Evolutionary conservation across 2,797 vertebrate genomes (phyloP), one percentile per base, ranked within the genome.

Genomic region (Mormyrops boulengeri): DNA sequence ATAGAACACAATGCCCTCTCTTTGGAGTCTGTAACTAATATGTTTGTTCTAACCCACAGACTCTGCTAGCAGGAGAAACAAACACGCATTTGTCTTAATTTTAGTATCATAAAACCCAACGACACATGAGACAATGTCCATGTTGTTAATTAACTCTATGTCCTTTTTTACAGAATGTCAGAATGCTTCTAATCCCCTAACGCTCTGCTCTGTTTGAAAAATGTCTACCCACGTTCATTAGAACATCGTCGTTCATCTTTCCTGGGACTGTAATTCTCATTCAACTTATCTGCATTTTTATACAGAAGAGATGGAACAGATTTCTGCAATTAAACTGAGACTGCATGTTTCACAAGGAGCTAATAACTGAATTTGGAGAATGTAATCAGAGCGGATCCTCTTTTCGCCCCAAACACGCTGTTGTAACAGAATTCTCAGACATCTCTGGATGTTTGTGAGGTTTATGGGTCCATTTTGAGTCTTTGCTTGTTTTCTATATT

Each of bases 241-340:
- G 14, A 88, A 34, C 30, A 38, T 3, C 86, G 6, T 50, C 17
- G 69, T 53, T 34, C 49, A 55, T 88, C 66, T 34, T 77, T 26
- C 77, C 19, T 38, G 9, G 50, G 52, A 62, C 41, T 89, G 53
- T 26, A 85, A 85, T 89, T 89, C 55, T 62, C 88, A 41, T 22
- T 22, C 53, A 85, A 77, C 77, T 60, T 62, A 89, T 89, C 80
- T 66, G 85, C 49, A 85, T 89, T 89, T 85, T 38, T 44, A 19
- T 55, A 19, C 53, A 85, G 82, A 47, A 22, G 77, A 89, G 80
- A 85, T 66, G 55, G 80, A 62, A 80, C 80, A 66, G 44, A 89
- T 62, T 60, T 50, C 80, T 50, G 26, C 57, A 62, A 85, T 66
- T 89, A 89, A 52, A 85, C 41, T 66, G 22, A 66, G 7, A 12